Base-by-base conservation (phyloP, 1,140 invertebrate species). In the Heliconius hewitsoni region DNA sequence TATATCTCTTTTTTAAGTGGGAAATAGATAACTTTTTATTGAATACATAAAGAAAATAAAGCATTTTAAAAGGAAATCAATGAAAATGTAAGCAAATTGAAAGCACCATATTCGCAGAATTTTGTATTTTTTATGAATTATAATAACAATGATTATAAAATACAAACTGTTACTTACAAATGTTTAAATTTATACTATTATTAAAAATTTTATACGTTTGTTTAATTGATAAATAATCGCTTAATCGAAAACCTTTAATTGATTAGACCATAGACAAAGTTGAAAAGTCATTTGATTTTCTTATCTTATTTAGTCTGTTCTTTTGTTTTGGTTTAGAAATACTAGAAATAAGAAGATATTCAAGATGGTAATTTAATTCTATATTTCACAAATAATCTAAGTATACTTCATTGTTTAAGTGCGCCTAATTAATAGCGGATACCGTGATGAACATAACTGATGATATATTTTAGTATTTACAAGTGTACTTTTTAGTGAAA, bases 311-410 rank as follows among this genome's bases (percentile, higher is more conserved):
- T 86, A 82, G 73, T 84, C 85, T 84, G 83, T 87, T 81, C 80
- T 77, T 72, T 83, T 85, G 83, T 83, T 81, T 86, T 88, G 82
- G 85, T 87, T 83, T 84, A 74, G 74, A 75, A 78, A 73, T 76
- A 74, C 60, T 66, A 66, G 27, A 66, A 66, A 66, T 66, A 23
- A 66, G 71, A 83, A 85, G 80, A 83, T 81, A 79, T 85, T 84
- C 85, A 93, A 91, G 86, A 93, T 93, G 91, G 91, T 93, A 93
- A 92, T 75, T 91, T 66, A 91, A 91, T 91, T 90, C 78, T 5
- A 79, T 82, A 81, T 86, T 89, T 86, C 34, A 81, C 8, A 8
- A 79, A 18, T 76, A 86, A 88, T 88, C 87, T 34, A 71, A 52
- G n/a, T 16, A 55, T 60, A 66, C 74, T 82, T 81, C 70, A n/a